Conservation (phyloP, 2,888 invertebrate species). For the Alsophila aescularia region DNA sequence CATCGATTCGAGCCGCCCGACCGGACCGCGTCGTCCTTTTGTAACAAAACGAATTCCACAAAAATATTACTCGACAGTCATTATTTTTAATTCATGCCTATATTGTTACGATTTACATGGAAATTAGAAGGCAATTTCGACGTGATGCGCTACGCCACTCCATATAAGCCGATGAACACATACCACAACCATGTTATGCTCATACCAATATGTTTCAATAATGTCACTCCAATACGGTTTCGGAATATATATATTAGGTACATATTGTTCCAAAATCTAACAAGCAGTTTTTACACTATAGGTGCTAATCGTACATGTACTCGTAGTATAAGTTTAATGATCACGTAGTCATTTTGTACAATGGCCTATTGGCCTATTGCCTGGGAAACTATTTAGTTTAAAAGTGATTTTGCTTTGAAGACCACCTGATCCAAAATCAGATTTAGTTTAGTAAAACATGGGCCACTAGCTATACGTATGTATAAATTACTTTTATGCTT, state of each 20-base stretch:
- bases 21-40: constrained; percentile 67
- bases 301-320: too few species aligned
- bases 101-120: constrained; percentile 53
- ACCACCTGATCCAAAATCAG: too few species aligned
- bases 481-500: too few species aligned
- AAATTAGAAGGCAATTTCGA: constrained; percentile 53
- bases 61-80: constrained; percentile 66
- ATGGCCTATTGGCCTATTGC: too few species aligned
- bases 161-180: constrained; percentile 31
- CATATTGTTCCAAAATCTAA: neutral
- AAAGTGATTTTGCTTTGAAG: too few species aligned
- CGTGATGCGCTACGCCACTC: constrained; percentile 20
- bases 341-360: too few species aligned
- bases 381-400: too few species aligned
- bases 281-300: too few species aligned
- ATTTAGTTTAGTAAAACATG: too few species aligned
- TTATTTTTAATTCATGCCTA: constrained; percentile 71
- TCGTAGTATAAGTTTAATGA: too few species aligned
- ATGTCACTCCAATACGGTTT: constrained; percentile 8
- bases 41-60: constrained; percentile 67
- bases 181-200: constrained; percentile 32
- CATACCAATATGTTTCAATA: constrained; percentile 28
- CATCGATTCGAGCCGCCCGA: constrained; percentile 66
- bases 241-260: neutral
- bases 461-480: too few species aligned